These are phyloP conservation scores for Calameuta filiformis DNA, from an alignment of 2,888 invertebrate species.

Conservation along the genomic window DNA sequence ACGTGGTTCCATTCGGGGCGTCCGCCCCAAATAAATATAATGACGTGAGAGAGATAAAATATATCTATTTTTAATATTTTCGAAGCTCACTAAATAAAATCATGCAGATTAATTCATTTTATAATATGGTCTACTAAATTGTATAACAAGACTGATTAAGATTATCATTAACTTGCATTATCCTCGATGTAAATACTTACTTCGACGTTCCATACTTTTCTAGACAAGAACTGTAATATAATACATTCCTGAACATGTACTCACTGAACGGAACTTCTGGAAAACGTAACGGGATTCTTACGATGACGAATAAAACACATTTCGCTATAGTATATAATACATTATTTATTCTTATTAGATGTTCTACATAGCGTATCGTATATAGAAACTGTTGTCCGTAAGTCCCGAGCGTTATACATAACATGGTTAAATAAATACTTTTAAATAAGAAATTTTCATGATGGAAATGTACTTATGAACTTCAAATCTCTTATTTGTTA, in stretches of 20 bases:
- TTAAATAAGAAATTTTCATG: neutral
- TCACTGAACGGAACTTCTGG: neutral
- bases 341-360: neutral
- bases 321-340: neutral
- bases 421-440: neutral
- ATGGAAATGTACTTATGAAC: neutral
- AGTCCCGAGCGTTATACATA: neutral
- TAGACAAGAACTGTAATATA: neutral
- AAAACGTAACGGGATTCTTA: neutral
- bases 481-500: neutral
- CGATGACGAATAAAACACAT: neutral
- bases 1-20: neutral
- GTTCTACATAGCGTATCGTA: neutral
- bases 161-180: neutral
- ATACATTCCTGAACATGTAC: neutral
- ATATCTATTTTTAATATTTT: neutral
- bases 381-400: neutral
- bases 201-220: neutral
- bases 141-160: neutral
- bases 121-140: neutral
- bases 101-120: neutral
- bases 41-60: neutral
- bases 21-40: neutral
- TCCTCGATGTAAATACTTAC: too few species aligned
- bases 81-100: neutral